Evolutionary conservation across 2,888 invertebrate genomes (phyloP).

Genomic region (Thera obeliscata): DNA sequence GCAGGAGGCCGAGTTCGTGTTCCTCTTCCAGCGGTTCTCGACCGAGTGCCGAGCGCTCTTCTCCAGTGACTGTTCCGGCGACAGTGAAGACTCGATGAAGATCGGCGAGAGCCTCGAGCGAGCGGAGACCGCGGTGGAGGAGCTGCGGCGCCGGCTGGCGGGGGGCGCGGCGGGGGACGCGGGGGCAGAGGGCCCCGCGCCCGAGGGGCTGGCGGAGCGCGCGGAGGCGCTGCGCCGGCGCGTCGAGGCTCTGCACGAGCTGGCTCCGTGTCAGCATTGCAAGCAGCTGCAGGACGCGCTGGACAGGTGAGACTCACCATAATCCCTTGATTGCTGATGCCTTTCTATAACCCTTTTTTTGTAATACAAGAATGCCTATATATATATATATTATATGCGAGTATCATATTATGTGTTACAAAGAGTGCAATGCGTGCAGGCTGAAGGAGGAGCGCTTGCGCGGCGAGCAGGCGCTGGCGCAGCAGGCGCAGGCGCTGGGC

Average conservation of each 20-base stretch:
- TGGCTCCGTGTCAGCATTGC: constrained; percentile 81
- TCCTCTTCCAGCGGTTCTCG: constrained; percentile 86
- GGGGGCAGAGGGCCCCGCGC: constrained; percentile 22
- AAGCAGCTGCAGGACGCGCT: constrained; percentile 82
- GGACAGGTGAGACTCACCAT: constrained; percentile 63
- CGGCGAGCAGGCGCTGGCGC: constrained; percentile 71
- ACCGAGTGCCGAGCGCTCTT: constrained; percentile 86
- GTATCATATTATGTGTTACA: too few relatives aligned
- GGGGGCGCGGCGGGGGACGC: constrained; percentile 27
- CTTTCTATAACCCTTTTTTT: too few relatives aligned
- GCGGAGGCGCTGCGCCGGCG: constrained; percentile 76
- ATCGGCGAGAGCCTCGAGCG: constrained; percentile 82
- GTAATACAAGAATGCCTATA: too few relatives aligned
- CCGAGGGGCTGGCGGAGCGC: constrained; percentile 58
- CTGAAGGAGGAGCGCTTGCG: constrained; percentile 71
- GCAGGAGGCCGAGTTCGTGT: constrained; percentile 87
- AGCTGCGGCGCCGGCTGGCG: constrained; percentile 67
- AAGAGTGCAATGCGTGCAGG: constrained; percentile 44
- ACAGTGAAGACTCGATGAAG: constrained; percentile 84
- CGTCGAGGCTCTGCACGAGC: constrained; percentile 78
- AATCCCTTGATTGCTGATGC: too few relatives aligned
- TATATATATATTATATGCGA: too few relatives aligned
- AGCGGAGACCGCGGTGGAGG: constrained; percentile 76
- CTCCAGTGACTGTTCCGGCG: constrained; percentile 83
- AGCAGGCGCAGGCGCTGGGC: constrained; percentile 74